phyloP scores from a whole-genome alignment of 1,140 invertebrate species.

The Drosophila albomicans region DNA sequence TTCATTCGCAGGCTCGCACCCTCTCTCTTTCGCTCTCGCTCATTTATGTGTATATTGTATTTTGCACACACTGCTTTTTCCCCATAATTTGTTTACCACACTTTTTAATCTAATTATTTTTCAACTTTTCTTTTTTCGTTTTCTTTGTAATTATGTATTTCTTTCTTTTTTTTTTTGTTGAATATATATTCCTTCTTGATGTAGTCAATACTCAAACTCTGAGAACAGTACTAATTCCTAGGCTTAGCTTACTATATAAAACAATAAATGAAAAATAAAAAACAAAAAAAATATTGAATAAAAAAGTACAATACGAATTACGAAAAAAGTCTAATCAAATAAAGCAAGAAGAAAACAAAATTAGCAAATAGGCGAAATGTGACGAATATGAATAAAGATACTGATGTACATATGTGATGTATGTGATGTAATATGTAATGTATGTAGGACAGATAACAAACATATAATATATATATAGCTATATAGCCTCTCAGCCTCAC shows the following conservation, averaged over 20 bases:
- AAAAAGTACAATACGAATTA: slow-evolving; percentile 22
- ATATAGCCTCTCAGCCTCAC: slow-evolving; percentile 1
- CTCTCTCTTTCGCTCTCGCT: background rate
- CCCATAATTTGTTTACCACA: slow-evolving; percentile 48
- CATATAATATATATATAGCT: background rate
- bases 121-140: slow-evolving; percentile 66
- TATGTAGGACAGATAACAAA: slow-evolving; percentile 3
- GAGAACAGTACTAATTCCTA: slow-evolving; percentile 81
- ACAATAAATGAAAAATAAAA: slow-evolving; percentile 29
- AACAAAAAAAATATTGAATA: slow-evolving; percentile 35
- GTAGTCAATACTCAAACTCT: slow-evolving; percentile 81
- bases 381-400: slow-evolving; percentile 2
- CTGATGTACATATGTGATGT: slow-evolving; percentile 7
- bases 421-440: slow-evolving; percentile 2
- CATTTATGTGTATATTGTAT: background rate
- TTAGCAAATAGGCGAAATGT: background rate
- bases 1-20: background rate
- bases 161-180: slow-evolving; percentile 41
- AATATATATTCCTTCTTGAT: slow-evolving; percentile 25
- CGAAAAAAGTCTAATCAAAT: slow-evolving; percentile 1
- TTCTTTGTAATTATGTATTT: slow-evolving; percentile 40
- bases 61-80: slow-evolving; percentile 32
- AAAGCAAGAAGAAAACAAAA: slow-evolving; percentile 11
- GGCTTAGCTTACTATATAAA: slow-evolving; percentile 46
- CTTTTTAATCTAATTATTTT: slow-evolving; percentile 71